Conservation (phyloP, 2,797 vertebrate species). For the Amblyraja radiata region DNA sequence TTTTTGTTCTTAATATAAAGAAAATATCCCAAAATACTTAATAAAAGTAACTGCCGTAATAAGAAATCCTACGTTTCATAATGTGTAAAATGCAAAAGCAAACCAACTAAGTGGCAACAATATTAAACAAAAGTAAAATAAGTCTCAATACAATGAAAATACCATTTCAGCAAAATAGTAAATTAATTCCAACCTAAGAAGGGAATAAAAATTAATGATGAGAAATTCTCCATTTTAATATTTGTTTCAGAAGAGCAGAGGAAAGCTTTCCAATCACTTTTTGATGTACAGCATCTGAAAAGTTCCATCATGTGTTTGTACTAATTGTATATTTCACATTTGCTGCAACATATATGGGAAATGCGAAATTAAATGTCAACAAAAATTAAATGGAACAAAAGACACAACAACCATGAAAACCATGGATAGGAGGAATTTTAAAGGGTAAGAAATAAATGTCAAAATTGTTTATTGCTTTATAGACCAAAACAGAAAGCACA, state of each 20-base stretch:
- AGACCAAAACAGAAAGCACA: neutral
- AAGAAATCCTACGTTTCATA: neutral
- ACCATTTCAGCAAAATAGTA: neutral
- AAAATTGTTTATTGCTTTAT: neutral
- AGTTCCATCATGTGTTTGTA: neutral
- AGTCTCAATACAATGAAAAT: neutral
- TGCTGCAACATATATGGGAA: neutral
- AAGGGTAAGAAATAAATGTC: neutral
- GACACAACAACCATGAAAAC: neutral
- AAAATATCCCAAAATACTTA: neutral
- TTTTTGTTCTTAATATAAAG: neutral
- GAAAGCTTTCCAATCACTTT: neutral
- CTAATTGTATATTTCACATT: neutral
- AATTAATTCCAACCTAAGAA: neutral
- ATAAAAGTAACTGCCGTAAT: neutral
- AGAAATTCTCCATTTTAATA: neutral
- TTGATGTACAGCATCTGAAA: neutral
- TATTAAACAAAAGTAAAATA: neutral
- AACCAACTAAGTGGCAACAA: too few relatives aligned
- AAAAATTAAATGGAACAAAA: neutral
- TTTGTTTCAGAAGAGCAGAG: neutral
- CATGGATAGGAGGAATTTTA: neutral
- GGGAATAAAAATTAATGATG: neutral
- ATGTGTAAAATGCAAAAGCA: neutral
- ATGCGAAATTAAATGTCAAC: neutral